phyloP scores from a whole-genome alignment of 2,888 invertebrate species.

The Cheilosia scutellata region DNA sequence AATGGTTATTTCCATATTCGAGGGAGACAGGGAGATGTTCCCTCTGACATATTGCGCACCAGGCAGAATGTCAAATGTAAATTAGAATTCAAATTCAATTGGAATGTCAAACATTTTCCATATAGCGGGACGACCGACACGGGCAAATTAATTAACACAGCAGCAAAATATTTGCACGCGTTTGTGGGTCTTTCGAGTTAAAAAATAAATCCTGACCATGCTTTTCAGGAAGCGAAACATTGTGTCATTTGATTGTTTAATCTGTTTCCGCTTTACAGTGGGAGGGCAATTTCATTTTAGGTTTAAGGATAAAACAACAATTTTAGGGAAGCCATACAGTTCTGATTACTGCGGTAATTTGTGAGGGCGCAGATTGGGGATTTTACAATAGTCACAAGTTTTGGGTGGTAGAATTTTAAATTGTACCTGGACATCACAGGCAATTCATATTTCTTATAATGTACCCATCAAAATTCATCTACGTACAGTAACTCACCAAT shows the following conservation, averaged over 20 bases:
- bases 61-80: constrained; percentile 20
- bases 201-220: constrained; percentile 6
- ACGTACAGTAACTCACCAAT: too few relatives aligned
- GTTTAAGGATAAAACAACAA: background rate
- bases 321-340: background rate
- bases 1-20: constrained; percentile 26
- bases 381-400: too few relatives aligned
- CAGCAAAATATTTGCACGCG: constrained; percentile 23
- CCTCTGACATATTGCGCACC: constrained; percentile 19
- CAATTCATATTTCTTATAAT: too few relatives aligned
- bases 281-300: background rate
- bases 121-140: background rate
- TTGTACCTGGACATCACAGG: too few relatives aligned
- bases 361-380: background rate
- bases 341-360: background rate
- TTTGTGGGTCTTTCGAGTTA: background rate
- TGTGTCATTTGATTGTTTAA: constrained; percentile 24
- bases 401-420: too few relatives aligned
- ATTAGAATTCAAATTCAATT: constrained; percentile 15
- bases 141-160: constrained; percentile 31
- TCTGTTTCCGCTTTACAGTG: background rate
- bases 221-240: background rate
- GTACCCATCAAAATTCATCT: too few relatives aligned
- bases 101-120: constrained; percentile 24
- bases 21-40: background rate